Evolutionary conservation across 2,113 vertebrate genomes (phyloP), one percentile per base, ranked within the genome.

Genomic region (Bucco capensis): DNA sequence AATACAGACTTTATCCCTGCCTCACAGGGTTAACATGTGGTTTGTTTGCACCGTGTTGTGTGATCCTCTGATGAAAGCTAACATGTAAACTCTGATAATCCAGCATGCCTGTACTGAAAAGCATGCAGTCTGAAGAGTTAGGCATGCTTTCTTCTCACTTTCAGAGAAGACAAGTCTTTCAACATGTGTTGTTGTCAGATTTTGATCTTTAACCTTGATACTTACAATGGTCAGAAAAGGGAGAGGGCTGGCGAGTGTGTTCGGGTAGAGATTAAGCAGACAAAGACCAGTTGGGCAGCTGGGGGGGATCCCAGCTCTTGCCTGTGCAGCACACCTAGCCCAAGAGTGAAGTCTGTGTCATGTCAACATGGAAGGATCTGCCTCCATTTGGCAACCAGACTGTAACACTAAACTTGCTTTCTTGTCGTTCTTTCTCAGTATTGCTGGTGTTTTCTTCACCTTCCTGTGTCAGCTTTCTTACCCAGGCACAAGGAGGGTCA

Each of bases 201-300:
- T 92, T 73, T 91, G 89, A 92, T 94, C 87, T 96, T 95, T 96
- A 92, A 90, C 90, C 87, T 92, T 33, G n/a, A 87, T 85, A 42
- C 58, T 93, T 93, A 50, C 0, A 11, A 76, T 66, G 81, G 74
- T 19, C 19, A 14, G 78, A 90, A 83, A 88, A 93, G 64, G 38
- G 64, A 92, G 60, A 87, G 66, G 70, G 50, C 66, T 96, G 92
- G 88, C 95, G 86, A 95, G 76, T 70, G 42, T 84, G 21, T 75
- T 86, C 79, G 88, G 62, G 75, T 75, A 8, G 95, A 96, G 38
- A 96, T 74, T 93, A 94, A 93, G 50, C 96, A 96, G 96, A 94
- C 16, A 64, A 53, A 61, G 71, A 89, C 50, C 40, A 72, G 60
- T 49, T 78, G 77, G 94, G 81, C 94, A 96, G 93, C 90, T 96